Evolutionary conservation across 2,113 vertebrate genomes (phyloP).

Genomic region (Dipodomys stephensi): DNA sequence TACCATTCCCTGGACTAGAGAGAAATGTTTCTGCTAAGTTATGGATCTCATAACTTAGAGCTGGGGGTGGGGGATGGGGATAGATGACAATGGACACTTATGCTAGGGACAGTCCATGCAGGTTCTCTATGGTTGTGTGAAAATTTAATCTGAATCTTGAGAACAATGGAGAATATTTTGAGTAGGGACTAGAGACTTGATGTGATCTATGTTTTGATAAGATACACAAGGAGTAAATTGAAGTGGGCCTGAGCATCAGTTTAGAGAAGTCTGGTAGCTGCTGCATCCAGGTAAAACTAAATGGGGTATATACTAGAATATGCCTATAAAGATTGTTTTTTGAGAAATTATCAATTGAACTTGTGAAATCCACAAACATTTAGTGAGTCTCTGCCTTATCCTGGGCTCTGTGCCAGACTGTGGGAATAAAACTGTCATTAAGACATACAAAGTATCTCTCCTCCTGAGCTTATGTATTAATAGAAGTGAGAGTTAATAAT

Average conservation of each 20-base stretch:
- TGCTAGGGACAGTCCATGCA: neutral
- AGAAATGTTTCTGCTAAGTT: too few relatives aligned
- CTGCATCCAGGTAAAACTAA: neutral
- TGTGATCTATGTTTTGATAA: neutral
- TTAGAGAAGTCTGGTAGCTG: neutral
- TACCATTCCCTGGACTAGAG: too few relatives aligned
- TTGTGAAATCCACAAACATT: neutral
- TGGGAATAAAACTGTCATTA: neutral
- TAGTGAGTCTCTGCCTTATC: neutral
- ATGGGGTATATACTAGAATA: neutral
- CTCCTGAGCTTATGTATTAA: neutral
- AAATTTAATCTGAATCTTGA: neutral
- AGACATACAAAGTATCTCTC: neutral
- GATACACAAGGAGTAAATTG: neutral
- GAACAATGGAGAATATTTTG: neutral
- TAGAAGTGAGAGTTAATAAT: neutral
- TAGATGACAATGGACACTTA: neutral
- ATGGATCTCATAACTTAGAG: neutral
- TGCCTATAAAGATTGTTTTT: neutral
- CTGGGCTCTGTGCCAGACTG: neutral
- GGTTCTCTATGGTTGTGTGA: neutral
- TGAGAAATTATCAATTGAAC: neutral
- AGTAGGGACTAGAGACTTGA: neutral
- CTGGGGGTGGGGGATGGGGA: neutral
- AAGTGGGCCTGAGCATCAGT: neutral